These are phyloP conservation scores for Stenoptilia bipunctidactyla DNA, from an alignment of 2,888 invertebrate species.

Conservation along the genomic window DNA sequence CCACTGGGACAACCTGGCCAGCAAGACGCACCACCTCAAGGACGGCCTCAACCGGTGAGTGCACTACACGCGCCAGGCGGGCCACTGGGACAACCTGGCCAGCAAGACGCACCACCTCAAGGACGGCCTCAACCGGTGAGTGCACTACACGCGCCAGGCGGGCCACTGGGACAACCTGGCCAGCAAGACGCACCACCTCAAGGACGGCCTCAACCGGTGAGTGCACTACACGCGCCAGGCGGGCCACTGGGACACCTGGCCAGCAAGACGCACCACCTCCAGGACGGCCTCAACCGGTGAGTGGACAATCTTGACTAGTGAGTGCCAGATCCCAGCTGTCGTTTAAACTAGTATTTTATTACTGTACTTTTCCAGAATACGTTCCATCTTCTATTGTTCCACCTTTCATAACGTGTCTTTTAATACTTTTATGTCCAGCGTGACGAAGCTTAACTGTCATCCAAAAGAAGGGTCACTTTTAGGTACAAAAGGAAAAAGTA, in stretches of 20 bases:
- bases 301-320: no score
- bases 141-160: slow-evolving; percentile 24
- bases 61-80: slow-evolving; percentile 84
- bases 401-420: no score
- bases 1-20: neutral
- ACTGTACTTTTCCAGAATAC: no score
- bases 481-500: no score
- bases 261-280: neutral
- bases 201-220: neutral
- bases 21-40: neutral
- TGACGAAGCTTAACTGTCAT: no score
- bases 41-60: neutral
- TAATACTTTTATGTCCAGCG: no score
- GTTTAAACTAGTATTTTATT: no score
- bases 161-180: slow-evolving; percentile 5
- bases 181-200: neutral
- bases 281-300: neutral
- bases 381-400: no score
- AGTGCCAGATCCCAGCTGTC: no score
- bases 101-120: neutral
- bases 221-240: slow-evolving; percentile 1
- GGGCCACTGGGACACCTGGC: neutral
- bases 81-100: slow-evolving; percentile 87
- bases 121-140: slow-evolving; percentile 28
- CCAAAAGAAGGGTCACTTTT: no score